Base-by-base conservation (phyloP, 2,797 vertebrate species). In the Alosa sapidissima region DNA sequence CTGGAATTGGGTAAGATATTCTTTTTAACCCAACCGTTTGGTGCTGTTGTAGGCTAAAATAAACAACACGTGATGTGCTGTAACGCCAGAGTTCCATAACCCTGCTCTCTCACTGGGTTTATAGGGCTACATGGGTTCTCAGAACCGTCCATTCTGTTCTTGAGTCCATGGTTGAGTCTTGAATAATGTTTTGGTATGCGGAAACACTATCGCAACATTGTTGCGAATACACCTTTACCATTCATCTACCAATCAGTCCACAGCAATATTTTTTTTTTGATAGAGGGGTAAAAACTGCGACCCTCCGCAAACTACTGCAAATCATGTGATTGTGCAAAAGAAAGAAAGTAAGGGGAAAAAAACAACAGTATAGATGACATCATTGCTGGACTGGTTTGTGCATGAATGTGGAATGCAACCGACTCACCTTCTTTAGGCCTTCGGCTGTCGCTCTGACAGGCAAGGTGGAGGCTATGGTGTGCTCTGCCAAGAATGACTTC, bases 1-100 rank as follows among this genome's bases (percentile, higher is more conserved):
- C 92, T 99, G 87, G 97, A 99, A 51, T 99, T 98, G 98, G 98
- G 98, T 99, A 93, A 97, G 98, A 91, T 85, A 88, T 41, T 54
- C 11, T 41, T 88, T 47, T 72, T 81, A 55, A 88, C 85, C 86
- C 36, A 65, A 58, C 24, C 54, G 54, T 84, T n/a, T 89, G 78
- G 89, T 62, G 45, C 14, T 52, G 65, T 48, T 24, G 47, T 72
- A 41, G 33, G 68, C 49, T 81, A 62, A 84, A 84, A 45, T 41
- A 75, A 41, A 78, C 65, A 65, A 65, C 68, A 72, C 68, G 36
- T 78, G 72, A 78, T 45, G 49, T 10, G 58, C 28, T 13, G 5
- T 47, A 60, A 55, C 68, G 83, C 16, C 82, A 58, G 65, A 54
- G 52, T 84, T n/a, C 85, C 88, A 81, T 78, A 55, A 24, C 88